These are phyloP conservation scores for Pammene fasciana DNA, from an alignment of 2,888 invertebrate genomes.

Conservation along the genomic window DNA sequence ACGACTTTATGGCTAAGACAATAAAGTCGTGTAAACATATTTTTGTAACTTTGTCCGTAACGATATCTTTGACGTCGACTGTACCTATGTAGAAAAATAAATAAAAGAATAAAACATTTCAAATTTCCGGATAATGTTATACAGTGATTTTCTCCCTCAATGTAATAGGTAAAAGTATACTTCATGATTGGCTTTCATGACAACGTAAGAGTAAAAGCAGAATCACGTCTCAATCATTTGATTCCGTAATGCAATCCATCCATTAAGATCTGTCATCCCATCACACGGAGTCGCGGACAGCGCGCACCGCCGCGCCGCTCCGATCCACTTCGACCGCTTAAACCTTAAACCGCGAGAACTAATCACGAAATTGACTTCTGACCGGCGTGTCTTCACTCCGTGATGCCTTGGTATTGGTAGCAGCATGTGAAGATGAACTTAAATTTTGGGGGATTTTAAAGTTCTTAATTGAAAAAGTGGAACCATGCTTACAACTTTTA, in stretches of 20 bases:
- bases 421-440: conserved; percentile 21
- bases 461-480: background rate
- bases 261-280: conserved; percentile 39
- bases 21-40: too few species aligned
- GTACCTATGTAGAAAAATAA: too few species aligned
- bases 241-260: conserved; percentile 41
- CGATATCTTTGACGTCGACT: too few species aligned
- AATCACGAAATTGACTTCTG: conserved; percentile 48
- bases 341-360: conserved; percentile 42
- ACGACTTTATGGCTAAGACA: too few species aligned
- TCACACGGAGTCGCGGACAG: conserved; percentile 42
- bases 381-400: conserved; percentile 25
- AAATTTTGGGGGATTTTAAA: background rate
- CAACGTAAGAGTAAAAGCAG: conserved; percentile 45
- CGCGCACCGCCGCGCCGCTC: conserved; percentile 28
- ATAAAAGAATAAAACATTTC: too few species aligned
- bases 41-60: too few species aligned
- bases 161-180: too few species aligned
- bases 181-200: background rate
- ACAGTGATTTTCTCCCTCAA: too few species aligned
- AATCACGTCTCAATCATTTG: conserved; percentile 59
- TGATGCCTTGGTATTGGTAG: conserved; percentile 43
- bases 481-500: background rate
- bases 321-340: conserved; percentile 26
- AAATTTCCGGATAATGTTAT: too few species aligned